Percentiles rank a stretch among this genome's conserved stretches.
Conservation (phyloP, 2,888 invertebrate genomes). For the Pyrrhia umbra region DNA sequence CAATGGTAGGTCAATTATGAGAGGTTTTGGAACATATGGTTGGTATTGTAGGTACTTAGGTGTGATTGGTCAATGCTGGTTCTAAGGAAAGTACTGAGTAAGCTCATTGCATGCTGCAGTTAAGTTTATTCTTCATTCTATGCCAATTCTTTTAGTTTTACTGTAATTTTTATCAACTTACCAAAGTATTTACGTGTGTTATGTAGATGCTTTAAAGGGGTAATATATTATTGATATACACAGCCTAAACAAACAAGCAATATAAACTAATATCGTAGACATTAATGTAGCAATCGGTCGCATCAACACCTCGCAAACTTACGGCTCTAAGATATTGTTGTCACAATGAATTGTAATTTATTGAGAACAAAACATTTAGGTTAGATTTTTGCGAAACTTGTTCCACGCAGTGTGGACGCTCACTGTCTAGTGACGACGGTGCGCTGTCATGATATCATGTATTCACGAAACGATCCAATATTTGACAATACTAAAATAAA, state of each 20-base stretch:
- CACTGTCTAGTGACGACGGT: slow-evolving; percentile 26
- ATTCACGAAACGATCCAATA: slow-evolving; percentile 69
- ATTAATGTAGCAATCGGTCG: slow-evolving; percentile 28
- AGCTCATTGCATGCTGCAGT: slow-evolving; percentile 43
- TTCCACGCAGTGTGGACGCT: slow-evolving; percentile 25
- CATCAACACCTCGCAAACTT: slow-evolving; percentile 32
- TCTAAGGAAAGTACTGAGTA: slow-evolving; percentile 58
- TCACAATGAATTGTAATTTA: slow-evolving; percentile 34
- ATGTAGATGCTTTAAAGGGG: slow-evolving; percentile 60
- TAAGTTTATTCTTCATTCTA: slow-evolving; percentile 67
- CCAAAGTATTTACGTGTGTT: slow-evolving; percentile 82
- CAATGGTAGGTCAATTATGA: slow-evolving; percentile 47
- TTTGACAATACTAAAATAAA: slow-evolving; percentile 88
- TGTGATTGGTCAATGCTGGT: slow-evolving; percentile 56
- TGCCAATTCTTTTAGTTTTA: slow-evolving; percentile 72
- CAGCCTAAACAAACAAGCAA: slow-evolving; percentile 35
- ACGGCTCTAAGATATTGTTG: slow-evolving; percentile 44
- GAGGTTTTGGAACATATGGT: slow-evolving; percentile 58
- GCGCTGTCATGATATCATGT: slow-evolving; percentile 33
- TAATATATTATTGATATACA: slow-evolving; percentile 28
- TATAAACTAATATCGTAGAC: slow-evolving; percentile 40
- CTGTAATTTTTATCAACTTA: slow-evolving; percentile 83
- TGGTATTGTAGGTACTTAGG: slow-evolving; percentile 64
- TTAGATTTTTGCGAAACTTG: slow-evolving; percentile 19
- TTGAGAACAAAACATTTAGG: slow-evolving; percentile 26